These are phyloP conservation scores for Trachelus tabidus DNA, from an alignment of 2,888 invertebrate genomes.

Conservation along the genomic window DNA sequence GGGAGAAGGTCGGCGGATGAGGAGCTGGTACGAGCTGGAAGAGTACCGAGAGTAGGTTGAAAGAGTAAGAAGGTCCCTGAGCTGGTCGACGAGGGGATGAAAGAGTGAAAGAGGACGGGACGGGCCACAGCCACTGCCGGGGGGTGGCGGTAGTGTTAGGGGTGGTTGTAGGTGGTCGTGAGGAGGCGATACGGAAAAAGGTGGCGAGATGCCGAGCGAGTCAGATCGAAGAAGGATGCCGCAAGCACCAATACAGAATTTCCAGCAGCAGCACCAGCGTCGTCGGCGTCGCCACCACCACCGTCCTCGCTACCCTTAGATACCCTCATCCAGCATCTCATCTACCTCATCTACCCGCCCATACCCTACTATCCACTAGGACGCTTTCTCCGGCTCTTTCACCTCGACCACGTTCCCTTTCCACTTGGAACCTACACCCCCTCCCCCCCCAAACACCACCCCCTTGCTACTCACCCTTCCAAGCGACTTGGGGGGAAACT, in stretches of 20 bases:
- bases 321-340: neutral
- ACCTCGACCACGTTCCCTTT: neutral
- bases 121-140: constrained; percentile 29
- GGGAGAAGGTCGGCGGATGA: constrained; percentile 17
- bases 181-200: neutral
- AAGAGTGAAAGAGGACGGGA: constrained; percentile 19
- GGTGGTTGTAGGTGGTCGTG: neutral
- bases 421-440: neutral
- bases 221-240: neutral
- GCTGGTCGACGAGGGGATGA: neutral
- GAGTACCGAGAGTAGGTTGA: neutral
- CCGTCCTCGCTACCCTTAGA: neutral
- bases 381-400: neutral
- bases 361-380: neutral
- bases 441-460: too few species aligned
- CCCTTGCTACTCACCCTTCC: neutral
- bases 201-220: neutral
- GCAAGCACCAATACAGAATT: constrained; percentile 32
- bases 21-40: neutral
- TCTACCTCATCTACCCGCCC: neutral
- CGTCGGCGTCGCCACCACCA: neutral
- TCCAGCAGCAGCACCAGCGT: neutral
- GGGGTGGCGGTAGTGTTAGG: neutral
- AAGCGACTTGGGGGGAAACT: constrained; percentile 33
- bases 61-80: constrained; percentile 23